Evolutionary conservation across 2,113 vertebrate species (phyloP).

Genomic region (Erythrolamprus reginae): DNA sequence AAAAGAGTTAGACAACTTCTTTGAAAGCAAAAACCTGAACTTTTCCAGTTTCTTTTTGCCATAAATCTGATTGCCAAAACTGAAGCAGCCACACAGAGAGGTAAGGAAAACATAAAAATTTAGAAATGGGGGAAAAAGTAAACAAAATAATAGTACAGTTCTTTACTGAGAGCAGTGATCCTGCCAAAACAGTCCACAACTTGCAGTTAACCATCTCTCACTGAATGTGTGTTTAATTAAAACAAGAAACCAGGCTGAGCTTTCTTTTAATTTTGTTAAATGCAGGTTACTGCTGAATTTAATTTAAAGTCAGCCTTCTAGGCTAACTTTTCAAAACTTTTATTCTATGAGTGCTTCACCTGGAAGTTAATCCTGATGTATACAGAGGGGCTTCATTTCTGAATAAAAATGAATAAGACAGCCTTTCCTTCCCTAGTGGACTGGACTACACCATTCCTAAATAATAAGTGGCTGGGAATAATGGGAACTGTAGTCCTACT

Average conservation of each 20-base stretch:
- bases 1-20: neutral
- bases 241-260: slow-evolving; percentile 59
- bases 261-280: slow-evolving; percentile 69
- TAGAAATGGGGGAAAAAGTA: slow-evolving; percentile 71
- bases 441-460: neutral
- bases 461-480: neutral
- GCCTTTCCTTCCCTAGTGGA: neutral
- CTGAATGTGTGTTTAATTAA: slow-evolving; percentile 71
- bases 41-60: slow-evolving; percentile 43
- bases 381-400: neutral
- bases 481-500: neutral
- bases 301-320: slow-evolving; percentile 58
- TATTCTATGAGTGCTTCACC: neutral
- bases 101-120: slow-evolving; percentile 71
- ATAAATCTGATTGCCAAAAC: slow-evolving; percentile 61
- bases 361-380: neutral
- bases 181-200: slow-evolving; percentile 70
- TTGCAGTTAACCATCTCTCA: slow-evolving; percentile 65
- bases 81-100: slow-evolving; percentile 72
- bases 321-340: slow-evolving; percentile 24
- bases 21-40: neutral
- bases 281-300: slow-evolving; percentile 59
- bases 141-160: slow-evolving; percentile 71
- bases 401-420: neutral
- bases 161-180: slow-evolving; percentile 62